Evolutionary conservation across 2,888 invertebrate genomes (phyloP), one percentile per base, ranked within the genome.

Genomic region (Macrosiphum euphorbiae): DNA sequence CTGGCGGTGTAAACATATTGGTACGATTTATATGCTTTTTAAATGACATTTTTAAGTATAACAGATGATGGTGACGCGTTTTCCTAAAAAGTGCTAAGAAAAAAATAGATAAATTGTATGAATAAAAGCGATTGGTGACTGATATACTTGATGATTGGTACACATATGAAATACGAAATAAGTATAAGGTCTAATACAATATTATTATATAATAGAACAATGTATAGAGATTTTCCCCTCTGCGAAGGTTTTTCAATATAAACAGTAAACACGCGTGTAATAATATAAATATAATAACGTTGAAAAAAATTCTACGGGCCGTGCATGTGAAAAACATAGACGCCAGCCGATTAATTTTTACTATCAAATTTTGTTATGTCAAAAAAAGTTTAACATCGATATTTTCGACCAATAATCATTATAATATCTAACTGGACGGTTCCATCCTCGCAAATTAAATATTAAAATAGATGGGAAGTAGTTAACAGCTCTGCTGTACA

Each of bases 341-440:
- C 28, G 58, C 61, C 61, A 35, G 87, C 7, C 35, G 61, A 61
- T n/a, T 50, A 58, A 13, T 50, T 85, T 85, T 86, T 58, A 8
- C 4, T 52, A 90, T 90, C 10, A 35, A 41, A n/a, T 91, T 78
- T 90, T 84, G 47, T 47, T 91, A 4, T 35, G n/a, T 13, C 28
- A 16, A n/a, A 50, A 91, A 91, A 87, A 50, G 16, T 92, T 47
- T 87, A 61, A 35, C 92, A 87, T 87, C 50, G 92, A 50, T 28
- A 61, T 67, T n/a, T 24, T 86, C 28, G 10, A 41, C n/a, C 47
- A 90, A 44, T 61, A 89, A 47, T 47, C 44, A 47, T 55, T 55
- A 44, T 44, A 44, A 84, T 3, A 84, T n/a, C n/a, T 67, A 16
- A 35, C 35, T 35, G 52, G 20, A 90, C 52, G 35, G 67, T 50